A percentile compares a stretch with the other conserved stretches of the same genome.
These are phyloP conservation scores for Drosophila parabipectinata DNA, from an alignment of 1,140 invertebrate genomes.

Conservation along the genomic window DNA sequence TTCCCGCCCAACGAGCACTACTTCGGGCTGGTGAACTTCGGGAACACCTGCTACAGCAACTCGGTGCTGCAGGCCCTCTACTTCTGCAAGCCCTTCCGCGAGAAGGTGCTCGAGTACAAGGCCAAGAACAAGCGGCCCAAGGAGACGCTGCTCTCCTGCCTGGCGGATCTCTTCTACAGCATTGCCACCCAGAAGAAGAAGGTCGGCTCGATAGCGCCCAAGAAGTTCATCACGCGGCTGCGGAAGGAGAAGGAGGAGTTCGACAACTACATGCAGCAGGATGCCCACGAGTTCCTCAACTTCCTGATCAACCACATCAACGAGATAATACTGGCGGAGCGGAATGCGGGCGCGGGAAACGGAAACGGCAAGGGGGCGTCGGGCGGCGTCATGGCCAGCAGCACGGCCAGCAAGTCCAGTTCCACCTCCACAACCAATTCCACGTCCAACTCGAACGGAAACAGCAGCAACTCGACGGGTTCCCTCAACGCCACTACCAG, in stretches of 20 bases:
- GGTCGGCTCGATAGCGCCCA: slow-evolving; percentile 99
- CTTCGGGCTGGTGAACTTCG: slow-evolving; percentile 99
- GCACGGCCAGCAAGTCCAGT: slow-evolving; percentile 68
- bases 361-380: slow-evolving; percentile 16
- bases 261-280: slow-evolving; percentile 99
- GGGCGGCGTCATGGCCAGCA: slow-evolving; percentile 34
- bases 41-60: slow-evolving; percentile 99
- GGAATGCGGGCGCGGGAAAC: slow-evolving; percentile 87
- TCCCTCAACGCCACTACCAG: slow-evolving; percentile 68
- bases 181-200: slow-evolving; percentile 99
- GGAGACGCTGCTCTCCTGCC: slow-evolving; percentile 98
- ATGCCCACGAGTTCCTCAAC: slow-evolving; percentile 99
- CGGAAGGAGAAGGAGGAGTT: slow-evolving; percentile 99
- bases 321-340: slow-evolving; percentile 95
- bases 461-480: slow-evolving; percentile 84
- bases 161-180: slow-evolving; percentile 99
- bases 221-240: slow-evolving; percentile 99
- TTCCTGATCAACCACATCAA: slow-evolving; percentile 99
- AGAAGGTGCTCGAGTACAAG: slow-evolving; percentile 99
- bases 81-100: slow-evolving; percentile 99
- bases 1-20: slow-evolving; percentile 99
- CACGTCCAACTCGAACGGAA: slow-evolving; percentile 84
- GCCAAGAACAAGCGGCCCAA: slow-evolving; percentile 98
- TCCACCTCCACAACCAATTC: slow-evolving; percentile 77
- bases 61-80: slow-evolving; percentile 99